These are phyloP conservation scores for Cyprinus carpio DNA, from an alignment of 2,113 vertebrate genomes.

Conservation along the genomic window DNA sequence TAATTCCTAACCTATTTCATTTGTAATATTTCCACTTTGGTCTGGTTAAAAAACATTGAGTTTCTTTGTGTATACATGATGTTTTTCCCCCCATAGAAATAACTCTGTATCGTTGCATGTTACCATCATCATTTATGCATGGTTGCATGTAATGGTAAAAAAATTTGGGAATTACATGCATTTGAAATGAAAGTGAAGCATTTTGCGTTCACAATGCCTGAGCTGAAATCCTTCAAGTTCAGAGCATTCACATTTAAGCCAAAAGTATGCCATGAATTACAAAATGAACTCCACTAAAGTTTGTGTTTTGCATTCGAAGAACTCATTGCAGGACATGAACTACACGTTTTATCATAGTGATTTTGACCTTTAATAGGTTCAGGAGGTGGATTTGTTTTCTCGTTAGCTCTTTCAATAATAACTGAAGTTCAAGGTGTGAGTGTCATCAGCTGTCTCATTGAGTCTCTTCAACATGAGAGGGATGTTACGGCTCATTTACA, in stretches of 20 bases:
- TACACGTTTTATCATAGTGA: not conserved
- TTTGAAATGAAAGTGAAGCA: not conserved
- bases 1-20: too few species aligned
- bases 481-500: conserved; percentile 4
- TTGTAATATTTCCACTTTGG: not conserved
- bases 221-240: not conserved
- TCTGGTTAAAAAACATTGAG: not conserved
- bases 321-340: too few species aligned
- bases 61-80: not conserved
- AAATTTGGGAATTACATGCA: not conserved
- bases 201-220: not conserved
- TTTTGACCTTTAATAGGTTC: not conserved
- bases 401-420: not conserved
- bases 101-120: not conserved
- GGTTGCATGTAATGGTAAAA: not conserved
- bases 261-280: not conserved
- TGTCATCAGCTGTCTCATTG: conserved; percentile 28
- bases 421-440: not conserved
- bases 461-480: conserved; percentile 37
- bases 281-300: too few species aligned
- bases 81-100: not conserved
- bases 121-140: not conserved
- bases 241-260: not conserved
- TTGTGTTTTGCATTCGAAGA: too few species aligned
- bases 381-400: not conserved